Conservation (phyloP, 2,113 vertebrate genomes). For the Zosterops borbonicus region DNA sequence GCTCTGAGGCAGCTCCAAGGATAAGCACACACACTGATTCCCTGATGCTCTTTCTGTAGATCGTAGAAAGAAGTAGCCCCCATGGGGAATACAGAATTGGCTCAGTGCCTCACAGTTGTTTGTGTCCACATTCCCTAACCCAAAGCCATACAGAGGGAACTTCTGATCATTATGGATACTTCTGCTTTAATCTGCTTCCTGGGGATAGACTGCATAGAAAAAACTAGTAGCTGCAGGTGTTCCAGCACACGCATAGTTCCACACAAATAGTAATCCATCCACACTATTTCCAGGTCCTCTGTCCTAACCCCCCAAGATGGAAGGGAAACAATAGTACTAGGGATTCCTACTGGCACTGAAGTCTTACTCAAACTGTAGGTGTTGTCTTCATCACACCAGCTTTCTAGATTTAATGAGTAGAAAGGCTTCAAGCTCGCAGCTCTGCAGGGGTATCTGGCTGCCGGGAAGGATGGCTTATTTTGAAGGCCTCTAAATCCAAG, state of each 20-base stretch:
- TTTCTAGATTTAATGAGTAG: not conserved
- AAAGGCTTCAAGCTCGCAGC: constrained; percentile 68
- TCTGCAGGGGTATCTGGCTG: constrained; percentile 92
- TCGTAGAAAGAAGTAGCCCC: not conserved
- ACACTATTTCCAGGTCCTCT: not conserved
- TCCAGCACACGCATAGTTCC: not conserved
- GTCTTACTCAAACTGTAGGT: not conserved
- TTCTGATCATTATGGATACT: not conserved
- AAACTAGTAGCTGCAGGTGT: not conserved
- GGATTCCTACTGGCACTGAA: not conserved
- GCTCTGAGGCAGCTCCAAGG: not conserved
- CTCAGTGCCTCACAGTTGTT: not conserved
- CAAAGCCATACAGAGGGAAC: not conserved
- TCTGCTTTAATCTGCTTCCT: constrained; percentile 36
- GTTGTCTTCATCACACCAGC: not conserved
- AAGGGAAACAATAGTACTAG: not conserved
- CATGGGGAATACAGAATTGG: not conserved
- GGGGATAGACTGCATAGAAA: not conserved
- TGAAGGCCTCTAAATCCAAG: constrained; percentile 86
- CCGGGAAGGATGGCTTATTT: constrained; percentile 82
- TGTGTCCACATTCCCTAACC: not conserved
- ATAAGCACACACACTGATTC: not conserved
- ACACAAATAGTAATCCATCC: not conserved
- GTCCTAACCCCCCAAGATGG: not conserved
- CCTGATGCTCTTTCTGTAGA: not conserved